Percentiles rank a stretch among this genome's conserved stretches.
phyloP scores from a whole-genome alignment of 1,140 invertebrate species.

The Drosophila santomea region DNA sequence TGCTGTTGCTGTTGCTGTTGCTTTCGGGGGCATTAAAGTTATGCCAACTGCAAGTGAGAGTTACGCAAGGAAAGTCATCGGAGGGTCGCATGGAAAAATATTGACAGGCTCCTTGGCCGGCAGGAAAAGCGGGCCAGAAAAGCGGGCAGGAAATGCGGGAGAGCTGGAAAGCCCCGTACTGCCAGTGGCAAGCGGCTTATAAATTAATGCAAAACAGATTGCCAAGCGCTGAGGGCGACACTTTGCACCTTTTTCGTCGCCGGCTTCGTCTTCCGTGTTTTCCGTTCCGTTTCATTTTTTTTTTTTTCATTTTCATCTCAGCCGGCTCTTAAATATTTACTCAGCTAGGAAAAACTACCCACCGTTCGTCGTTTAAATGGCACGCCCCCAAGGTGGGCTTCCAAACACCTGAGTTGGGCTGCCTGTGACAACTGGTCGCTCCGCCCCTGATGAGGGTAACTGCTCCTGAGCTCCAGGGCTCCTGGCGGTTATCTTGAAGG shows the following conservation, averaged over 20 bases:
- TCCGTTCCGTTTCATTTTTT: constrained; percentile 11
- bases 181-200: constrained; percentile 72
- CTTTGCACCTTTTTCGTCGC: constrained; percentile 71
- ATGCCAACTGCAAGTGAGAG: constrained; percentile 64
- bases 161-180: constrained; percentile 28
- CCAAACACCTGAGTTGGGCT: constrained; percentile 64
- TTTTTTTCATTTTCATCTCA: constrained; percentile 7
- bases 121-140: neutral
- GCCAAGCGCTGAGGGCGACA: constrained; percentile 72
- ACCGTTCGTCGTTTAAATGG: constrained; percentile 57
- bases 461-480: constrained; percentile 2
- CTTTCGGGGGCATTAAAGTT: constrained; percentile 59
- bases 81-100: constrained; percentile 29
- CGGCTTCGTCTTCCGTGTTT: constrained; percentile 11
- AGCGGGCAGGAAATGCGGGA: constrained; percentile 6
- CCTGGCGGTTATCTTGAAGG: constrained; percentile 44
- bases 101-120: constrained; percentile 37
- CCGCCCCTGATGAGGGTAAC: constrained; percentile 69
- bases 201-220: constrained; percentile 82
- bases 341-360: constrained; percentile 60
- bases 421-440: constrained; percentile 36
- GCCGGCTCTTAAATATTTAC: constrained; percentile 71
- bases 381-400: constrained; percentile 50
- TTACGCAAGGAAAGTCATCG: constrained; percentile 31
- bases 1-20: constrained; percentile 13